Conservation (phyloP, 1,140 invertebrate genomes). For the Lithobius niger region DNA sequence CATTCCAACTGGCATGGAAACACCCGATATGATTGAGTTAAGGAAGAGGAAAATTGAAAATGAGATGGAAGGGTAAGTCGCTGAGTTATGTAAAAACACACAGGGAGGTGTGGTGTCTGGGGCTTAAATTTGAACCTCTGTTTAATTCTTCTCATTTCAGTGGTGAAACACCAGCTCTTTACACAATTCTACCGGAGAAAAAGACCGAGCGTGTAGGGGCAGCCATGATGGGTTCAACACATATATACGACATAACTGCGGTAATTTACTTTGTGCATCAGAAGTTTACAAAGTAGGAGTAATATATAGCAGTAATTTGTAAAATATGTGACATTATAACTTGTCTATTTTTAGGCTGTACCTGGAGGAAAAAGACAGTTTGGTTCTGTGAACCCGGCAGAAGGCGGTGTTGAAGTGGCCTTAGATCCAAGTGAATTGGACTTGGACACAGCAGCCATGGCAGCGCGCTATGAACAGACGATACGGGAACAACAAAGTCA, state of each 20-base stretch:
- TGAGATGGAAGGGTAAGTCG: constrained; percentile 78
- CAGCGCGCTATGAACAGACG: constrained; percentile 90
- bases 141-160: constrained; percentile 31
- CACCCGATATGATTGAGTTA: constrained; percentile 94
- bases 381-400: background rate
- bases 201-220: constrained; percentile 73
- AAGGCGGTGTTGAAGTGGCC: constrained; percentile 65
- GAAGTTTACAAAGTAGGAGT: background rate
- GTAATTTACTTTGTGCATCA: background rate
- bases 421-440: constrained; percentile 96
- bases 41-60: constrained; percentile 93
- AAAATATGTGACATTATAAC: constrained; percentile 4
- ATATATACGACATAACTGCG: constrained; percentile 80
- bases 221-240: constrained; percentile 90
- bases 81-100: background rate
- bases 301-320: background rate
- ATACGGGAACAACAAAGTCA: constrained; percentile 79
- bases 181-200: constrained; percentile 89
- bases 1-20: constrained; percentile 89
- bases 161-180: constrained; percentile 76
- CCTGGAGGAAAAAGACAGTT: background rate
- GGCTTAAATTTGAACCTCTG: too few species aligned
- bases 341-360: constrained; percentile 11
- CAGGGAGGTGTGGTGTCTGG: too few species aligned
- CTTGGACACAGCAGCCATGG: constrained; percentile 88